Evolutionary conservation across 2,888 invertebrate species (phyloP).

Genomic region (Acrocera orbiculus): DNA sequence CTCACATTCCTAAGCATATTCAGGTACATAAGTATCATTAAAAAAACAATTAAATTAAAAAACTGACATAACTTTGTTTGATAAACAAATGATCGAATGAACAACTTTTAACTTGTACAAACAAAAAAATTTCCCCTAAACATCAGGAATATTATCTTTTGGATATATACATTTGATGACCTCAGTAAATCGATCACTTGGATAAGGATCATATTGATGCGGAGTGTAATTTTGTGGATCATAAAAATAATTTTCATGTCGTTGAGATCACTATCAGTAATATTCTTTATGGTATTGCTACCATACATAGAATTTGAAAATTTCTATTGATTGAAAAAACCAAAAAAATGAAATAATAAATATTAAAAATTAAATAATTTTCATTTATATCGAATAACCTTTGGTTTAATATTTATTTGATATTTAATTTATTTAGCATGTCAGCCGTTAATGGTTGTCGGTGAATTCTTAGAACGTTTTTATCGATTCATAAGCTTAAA

Average conservation of each 20-base stretch:
- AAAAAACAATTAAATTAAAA: too few relatives aligned
- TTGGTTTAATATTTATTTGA: constrained; percentile 49
- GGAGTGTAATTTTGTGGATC: constrained; percentile 20
- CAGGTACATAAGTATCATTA: too few relatives aligned
- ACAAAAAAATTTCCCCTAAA: constrained; percentile 14
- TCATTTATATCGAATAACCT: constrained; percentile 18
- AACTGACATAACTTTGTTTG: too few relatives aligned
- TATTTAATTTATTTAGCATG: constrained; percentile 67
- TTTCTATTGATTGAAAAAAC: constrained; percentile 34
- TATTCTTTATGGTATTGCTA: constrained; percentile 50
- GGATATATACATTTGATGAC: constrained; percentile 31
- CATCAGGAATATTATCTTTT: constrained; percentile 31
- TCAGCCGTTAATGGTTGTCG: constrained; percentile 64
- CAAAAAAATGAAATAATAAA: too few relatives aligned
- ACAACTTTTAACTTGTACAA: too few relatives aligned
- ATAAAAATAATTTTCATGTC: constrained; percentile 32
- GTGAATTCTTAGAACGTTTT: constrained; percentile 58
- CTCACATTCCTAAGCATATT: too few relatives aligned
- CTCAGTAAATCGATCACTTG: constrained; percentile 28
- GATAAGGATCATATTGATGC: constrained; percentile 19
- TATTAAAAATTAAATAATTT: not conserved
- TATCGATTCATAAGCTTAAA: constrained; percentile 66
- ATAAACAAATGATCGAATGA: too few relatives aligned
- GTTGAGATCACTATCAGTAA: constrained; percentile 59
- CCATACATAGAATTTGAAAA: constrained; percentile 45